Base-by-base conservation (phyloP, 2,888 invertebrate genomes). In the Unio delphinus region DNA sequence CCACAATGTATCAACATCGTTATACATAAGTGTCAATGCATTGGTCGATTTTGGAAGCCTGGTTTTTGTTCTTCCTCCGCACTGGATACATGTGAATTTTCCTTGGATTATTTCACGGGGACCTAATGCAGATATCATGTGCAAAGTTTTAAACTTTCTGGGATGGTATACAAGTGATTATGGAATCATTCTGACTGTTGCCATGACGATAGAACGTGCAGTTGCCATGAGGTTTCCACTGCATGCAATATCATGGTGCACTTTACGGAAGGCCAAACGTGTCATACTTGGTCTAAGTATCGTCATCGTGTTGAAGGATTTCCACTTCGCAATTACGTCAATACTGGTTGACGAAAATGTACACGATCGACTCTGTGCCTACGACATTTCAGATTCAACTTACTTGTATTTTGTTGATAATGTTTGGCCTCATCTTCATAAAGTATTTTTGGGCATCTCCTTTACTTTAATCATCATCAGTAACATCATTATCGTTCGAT, bases 131-230 rank as follows among this genome's bases (percentile, higher is more conserved):
- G 80, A 85, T 68, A 57, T 75, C 17, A 79, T 85, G 69, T 85
- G 85, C 55, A 80, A 81, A 30, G 62, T 80, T 65, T 78, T 83
- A 61, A 76, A 83, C 67, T 81, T 85, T 63, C 75, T 81, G 54
- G 84, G 85, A 8, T 80, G 81, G 78, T 75, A 79, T 1, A 82
- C 79, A 30, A 84, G 85, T 64, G 83, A 85, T 67, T 64, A 83
- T 55, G 85, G 83, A 0, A 76, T 85, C 26, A 65, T 82, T 30
- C 72, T 83, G 28, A 84, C 84, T 0, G 81, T 79, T 4, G 84
- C 80, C 34, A 85, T 84, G 85, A 85, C 84, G 18, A 70, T 82
- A 8, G 85, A 84, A 60, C 74, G 84, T 11, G 79, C 81, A 4
- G 64, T 83, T 17, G 84, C 85, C 1, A 76, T 85, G 8, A 75